Evolutionary conservation across 2,113 vertebrate species (phyloP), one percentile per base, ranked within the genome.

Genomic region (Urocolius indicus): DNA sequence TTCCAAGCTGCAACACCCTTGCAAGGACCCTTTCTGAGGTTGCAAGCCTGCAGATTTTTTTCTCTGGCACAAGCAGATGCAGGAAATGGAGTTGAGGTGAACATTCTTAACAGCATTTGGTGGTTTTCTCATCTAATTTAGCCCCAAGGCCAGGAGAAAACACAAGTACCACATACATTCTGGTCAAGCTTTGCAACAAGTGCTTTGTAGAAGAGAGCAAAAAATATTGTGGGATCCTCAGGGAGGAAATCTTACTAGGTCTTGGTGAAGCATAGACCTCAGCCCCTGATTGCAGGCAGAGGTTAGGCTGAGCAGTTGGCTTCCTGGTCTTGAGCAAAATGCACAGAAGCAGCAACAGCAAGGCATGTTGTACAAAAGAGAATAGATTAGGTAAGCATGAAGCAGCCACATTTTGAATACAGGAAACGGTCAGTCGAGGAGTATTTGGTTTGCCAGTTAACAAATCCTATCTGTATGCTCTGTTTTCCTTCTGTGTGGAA

Each of bases 291-390:
- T 62, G 13, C 18, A 63, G 75, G 24, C 48, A 82, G 71, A 83
- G 67, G 36, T 75, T 51, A 61, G 54, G 67, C 38, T 52, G 45
- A 79, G 65, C 36, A 23, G 21, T 27, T 55, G 48, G 9, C 12
- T 88, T 7, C 74, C 38, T 10, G 6, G 20, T 41, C 54, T 32
- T 19, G 14, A 51, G 21, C 34, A 15, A 89, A 48, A 74, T 59
- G 29, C 38, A 34, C 21, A 52, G 82, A 55, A 94, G 23, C 23
- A 89, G 62, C 13, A 0, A 0, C n/a, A 87, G 62, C 41, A 84
- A 57, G 51, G 27, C 20, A 27, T 2, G 0, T 18, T 0, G 0
- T 36, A 24, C 38, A 30, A 57, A 84, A 59, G 21, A 51, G 23
- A 90, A 59, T 0, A 48, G 55, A 30, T 29, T 16, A 34, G 66